These are phyloP conservation scores for Conops quadrifasciatus DNA, from an alignment of 2,888 invertebrate species.

Conservation along the genomic window DNA sequence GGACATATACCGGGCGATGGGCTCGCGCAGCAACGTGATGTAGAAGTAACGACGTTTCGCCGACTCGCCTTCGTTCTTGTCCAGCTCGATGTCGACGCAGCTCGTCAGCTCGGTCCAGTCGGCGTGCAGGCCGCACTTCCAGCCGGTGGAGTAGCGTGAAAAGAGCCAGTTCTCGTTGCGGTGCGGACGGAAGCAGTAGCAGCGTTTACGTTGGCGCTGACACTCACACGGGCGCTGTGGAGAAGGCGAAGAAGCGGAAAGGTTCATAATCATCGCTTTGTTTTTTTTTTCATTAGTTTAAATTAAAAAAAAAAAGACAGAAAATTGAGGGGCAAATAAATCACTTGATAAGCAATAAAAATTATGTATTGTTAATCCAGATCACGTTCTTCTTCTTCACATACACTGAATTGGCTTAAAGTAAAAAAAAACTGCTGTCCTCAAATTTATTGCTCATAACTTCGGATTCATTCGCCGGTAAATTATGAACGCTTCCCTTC, in stretches of 20 bases:
- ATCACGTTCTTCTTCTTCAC: constrained; percentile 4
- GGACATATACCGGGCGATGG: constrained; percentile 90
- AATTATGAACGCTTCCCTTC: too few species aligned
- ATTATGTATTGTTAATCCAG: not conserved
- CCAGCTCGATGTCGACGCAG: constrained; percentile 90
- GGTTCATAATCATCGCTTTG: not conserved
- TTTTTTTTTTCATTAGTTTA: not conserved
- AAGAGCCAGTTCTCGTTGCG: constrained; percentile 97
- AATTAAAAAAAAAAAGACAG: not conserved
- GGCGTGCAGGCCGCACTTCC: constrained; percentile 98
- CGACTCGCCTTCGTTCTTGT: constrained; percentile 86
- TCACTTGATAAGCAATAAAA: not conserved
- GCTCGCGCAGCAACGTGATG: constrained; percentile 93
- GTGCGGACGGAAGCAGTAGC: constrained; percentile 91
- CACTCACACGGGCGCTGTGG: constrained; percentile 89
- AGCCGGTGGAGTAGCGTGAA: constrained; percentile 95
- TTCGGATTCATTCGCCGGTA: not conserved
- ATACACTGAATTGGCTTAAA: too few species aligned
- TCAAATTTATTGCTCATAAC: constrained; percentile 8
- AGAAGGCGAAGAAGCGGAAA: not conserved
- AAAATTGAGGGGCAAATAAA: not conserved
- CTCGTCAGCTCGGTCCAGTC: constrained; percentile 97
- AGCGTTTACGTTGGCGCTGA: constrained; percentile 86
- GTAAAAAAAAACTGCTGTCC: not conserved
- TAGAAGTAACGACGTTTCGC: constrained; percentile 92